Percentiles rank a stretch among this genome's conserved stretches.
Conservation (phyloP, 2,113 vertebrate genomes). For the Climacteris rufus region DNA sequence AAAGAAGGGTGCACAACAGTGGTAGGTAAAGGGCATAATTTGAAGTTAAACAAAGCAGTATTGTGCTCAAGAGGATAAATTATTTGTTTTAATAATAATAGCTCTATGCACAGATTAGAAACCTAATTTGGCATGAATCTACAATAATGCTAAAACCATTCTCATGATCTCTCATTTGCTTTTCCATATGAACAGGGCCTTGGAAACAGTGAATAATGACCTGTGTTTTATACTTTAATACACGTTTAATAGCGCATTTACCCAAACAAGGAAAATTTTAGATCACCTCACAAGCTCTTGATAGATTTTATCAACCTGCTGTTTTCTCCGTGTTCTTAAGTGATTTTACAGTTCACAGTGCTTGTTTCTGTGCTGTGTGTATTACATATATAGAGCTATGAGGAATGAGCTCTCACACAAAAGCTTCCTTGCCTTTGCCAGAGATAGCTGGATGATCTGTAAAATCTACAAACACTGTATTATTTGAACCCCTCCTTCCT, state of each 20-base stretch:
- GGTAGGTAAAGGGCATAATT: background rate
- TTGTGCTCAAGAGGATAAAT: background rate
- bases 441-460: background rate
- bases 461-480: background rate
- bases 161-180: constrained; percentile 5
- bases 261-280: background rate
- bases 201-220: background rate
- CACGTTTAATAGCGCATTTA: background rate
- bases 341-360: background rate
- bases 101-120: constrained; percentile 6
- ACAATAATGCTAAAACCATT: constrained; percentile 1
- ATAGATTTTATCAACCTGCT: background rate
- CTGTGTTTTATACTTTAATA: background rate
- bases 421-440: background rate
- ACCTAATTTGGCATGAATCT: constrained; percentile 29
- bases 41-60: background rate
- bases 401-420: background rate
- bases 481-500: background rate
- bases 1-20: background rate
- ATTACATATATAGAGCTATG: background rate
- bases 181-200: background rate
- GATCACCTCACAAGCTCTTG: background rate
- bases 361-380: background rate
- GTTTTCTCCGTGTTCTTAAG: background rate
- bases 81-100: constrained; percentile 37